Evolutionary conservation across 2,113 vertebrate species (phyloP), one percentile per base, ranked within the genome.

Genomic region (Oreochromis aureus): DNA sequence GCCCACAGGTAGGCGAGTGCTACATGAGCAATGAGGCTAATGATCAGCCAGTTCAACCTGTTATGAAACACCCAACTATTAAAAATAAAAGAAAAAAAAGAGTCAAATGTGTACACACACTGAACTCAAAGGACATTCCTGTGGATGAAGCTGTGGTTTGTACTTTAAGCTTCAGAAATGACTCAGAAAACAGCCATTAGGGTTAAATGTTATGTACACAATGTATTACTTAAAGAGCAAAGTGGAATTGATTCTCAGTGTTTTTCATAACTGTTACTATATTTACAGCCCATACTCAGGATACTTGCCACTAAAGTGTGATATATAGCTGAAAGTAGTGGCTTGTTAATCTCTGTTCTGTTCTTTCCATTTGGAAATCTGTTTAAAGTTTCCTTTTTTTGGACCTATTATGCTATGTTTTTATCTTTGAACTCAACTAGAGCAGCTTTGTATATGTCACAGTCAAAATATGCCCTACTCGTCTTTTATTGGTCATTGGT

Each of bases 401-500:
- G 18, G 61, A 11, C 36, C 61, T n/a, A 36, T 12, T 66, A n/a
- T n/a, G 61, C 18, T 66, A 66, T 66, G 6, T 66, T 2, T 66
- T 66, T 36, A 36, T 66, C 61, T 36, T 66, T 36, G 18, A 36
- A 66, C 6, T 66, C 61, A 36, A 36, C 61, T 66, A 66, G 61
- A 66, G 1, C 18, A 66, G 32, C 32, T 66, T 66, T 61, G 27
- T 10, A 61, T 61, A 61, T 32, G 58, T 61, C 27, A 61, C 27
- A 61, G 15, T 61, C 58, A 61, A 32, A 61, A 61, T 32, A 61
- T 61, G 58, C 1, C 0, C 27, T 10, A 1, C 8, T 61, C 0
- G 0, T 61, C 15, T 61, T 32, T 66, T 19, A 66, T n/a, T 66
- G 32, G 34, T n/a, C 0, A 0, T 66, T n/a, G 1, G 3, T 66